Conservation (phyloP, 2,113 vertebrate genomes). For the Brachyhypopomus gauderio region DNA sequence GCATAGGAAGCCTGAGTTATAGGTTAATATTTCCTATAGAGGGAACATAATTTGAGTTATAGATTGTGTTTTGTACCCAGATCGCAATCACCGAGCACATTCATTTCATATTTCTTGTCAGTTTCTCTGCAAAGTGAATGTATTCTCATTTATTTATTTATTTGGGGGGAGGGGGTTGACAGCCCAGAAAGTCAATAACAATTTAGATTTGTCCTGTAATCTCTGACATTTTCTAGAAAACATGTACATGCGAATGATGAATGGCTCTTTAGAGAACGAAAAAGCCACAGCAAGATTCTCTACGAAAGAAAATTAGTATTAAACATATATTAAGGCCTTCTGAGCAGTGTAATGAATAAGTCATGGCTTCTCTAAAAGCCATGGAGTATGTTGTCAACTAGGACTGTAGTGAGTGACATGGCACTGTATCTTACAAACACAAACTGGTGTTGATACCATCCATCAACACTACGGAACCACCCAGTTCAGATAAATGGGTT, state of each 20-base stretch:
- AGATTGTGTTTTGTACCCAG: neutral
- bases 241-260: slow-evolving; percentile 26
- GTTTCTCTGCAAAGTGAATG: slow-evolving; percentile 20
- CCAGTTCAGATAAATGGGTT: neutral
- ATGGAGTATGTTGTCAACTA: too few species aligned
- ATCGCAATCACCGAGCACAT: neutral
- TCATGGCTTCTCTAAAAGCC: too few species aligned
- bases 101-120: slow-evolving; percentile 7
- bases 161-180: neutral
- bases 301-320: neutral
- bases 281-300: slow-evolving; percentile 14
- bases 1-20: neutral
- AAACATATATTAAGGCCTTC: neutral
- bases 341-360: neutral
- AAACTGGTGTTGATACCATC: neutral
- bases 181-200: slow-evolving; percentile 18
- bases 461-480: neutral
- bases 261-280: neutral
- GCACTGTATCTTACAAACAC: neutral
- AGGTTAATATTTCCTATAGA: too few species aligned
- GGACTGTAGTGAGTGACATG: too few species aligned
- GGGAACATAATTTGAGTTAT: neutral
- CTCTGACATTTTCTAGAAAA: slow-evolving; percentile 38
- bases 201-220: slow-evolving; percentile 24
- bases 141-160: neutral